Evolutionary conservation across 2,888 invertebrate genomes (phyloP).

Genomic region (Entomobrya proxima): DNA sequence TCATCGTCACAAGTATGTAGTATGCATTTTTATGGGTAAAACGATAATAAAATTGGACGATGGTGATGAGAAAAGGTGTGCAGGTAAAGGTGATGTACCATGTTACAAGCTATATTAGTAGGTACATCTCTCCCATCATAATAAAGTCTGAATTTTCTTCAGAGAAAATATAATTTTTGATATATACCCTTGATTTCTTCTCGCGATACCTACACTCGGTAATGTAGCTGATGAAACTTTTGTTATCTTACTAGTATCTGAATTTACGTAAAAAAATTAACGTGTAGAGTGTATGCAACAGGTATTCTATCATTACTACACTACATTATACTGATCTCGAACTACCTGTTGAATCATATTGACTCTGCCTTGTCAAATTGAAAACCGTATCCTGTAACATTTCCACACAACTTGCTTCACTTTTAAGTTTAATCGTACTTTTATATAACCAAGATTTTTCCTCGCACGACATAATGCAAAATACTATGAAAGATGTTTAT

Average conservation of each 20-base stretch:
- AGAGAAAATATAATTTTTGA: conserved; percentile 21
- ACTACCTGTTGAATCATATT: neutral
- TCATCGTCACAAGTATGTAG: neutral
- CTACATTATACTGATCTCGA: too few relatives aligned
- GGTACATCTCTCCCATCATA: neutral
- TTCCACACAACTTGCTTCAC: neutral
- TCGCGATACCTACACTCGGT: conserved; percentile 50
- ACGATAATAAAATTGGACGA: conserved; percentile 41
- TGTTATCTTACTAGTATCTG: too few relatives aligned
- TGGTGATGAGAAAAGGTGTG: conserved; percentile 20
- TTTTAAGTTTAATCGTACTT: neutral
- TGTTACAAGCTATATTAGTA: neutral
- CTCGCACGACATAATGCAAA: conserved; percentile 20
- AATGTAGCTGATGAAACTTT: conserved; percentile 33
- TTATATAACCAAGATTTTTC: conserved; percentile 14
- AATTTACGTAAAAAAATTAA: too few relatives aligned
- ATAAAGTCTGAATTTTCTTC: conserved; percentile 11
- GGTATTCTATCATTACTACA: too few relatives aligned
- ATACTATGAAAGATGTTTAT: neutral
- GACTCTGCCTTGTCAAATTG: conserved; percentile 12
- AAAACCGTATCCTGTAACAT: conserved; percentile 55
- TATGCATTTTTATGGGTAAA: conserved; percentile 2
- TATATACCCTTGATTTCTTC: conserved; percentile 47
- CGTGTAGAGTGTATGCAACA: neutral
- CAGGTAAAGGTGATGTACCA: conserved; percentile 26